Conservation (phyloP, 2,888 invertebrate species). For the Yponomeuta malinellus region DNA sequence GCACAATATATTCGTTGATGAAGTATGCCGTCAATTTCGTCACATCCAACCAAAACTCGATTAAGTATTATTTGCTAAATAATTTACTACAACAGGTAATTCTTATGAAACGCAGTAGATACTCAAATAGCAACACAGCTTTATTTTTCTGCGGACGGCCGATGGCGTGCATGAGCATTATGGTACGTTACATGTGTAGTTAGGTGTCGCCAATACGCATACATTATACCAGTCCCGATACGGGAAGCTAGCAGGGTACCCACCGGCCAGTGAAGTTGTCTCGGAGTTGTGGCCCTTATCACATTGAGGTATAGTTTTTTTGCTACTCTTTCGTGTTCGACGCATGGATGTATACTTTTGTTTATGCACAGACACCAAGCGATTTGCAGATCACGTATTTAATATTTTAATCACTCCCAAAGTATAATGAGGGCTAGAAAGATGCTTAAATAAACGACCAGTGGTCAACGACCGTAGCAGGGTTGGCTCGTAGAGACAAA, state of each 20-base stretch:
- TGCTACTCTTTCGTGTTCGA: too few species aligned
- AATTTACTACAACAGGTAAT: not conserved
- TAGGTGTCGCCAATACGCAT: constrained; percentile 23
- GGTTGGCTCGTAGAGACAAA: too few species aligned
- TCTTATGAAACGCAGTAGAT: not conserved
- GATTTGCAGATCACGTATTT: too few species aligned
- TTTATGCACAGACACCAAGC: too few species aligned
- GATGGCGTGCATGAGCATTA: constrained; percentile 22
- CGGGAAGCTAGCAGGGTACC: constrained; percentile 26
- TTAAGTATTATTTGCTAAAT: not conserved
- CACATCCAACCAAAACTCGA: not conserved
- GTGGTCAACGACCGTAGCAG: too few species aligned
- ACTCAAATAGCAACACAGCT: constrained; percentile 21
- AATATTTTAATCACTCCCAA: too few species aligned
- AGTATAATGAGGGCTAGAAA: too few species aligned
- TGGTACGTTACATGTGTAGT: constrained; percentile 23
- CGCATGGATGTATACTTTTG: too few species aligned
- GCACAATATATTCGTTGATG: not conserved
- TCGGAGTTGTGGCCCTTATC: too few species aligned
- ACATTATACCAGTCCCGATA: constrained; percentile 57
- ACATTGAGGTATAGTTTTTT: too few species aligned
- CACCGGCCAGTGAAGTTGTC: constrained; percentile 11
- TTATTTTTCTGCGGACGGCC: constrained; percentile 20
- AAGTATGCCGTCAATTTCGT: not conserved
- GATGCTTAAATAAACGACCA: too few species aligned